Evolutionary conservation across 2,888 invertebrate genomes (phyloP), one percentile per base, ranked within the genome.

Genomic region (Margaritifera margaritifera): DNA sequence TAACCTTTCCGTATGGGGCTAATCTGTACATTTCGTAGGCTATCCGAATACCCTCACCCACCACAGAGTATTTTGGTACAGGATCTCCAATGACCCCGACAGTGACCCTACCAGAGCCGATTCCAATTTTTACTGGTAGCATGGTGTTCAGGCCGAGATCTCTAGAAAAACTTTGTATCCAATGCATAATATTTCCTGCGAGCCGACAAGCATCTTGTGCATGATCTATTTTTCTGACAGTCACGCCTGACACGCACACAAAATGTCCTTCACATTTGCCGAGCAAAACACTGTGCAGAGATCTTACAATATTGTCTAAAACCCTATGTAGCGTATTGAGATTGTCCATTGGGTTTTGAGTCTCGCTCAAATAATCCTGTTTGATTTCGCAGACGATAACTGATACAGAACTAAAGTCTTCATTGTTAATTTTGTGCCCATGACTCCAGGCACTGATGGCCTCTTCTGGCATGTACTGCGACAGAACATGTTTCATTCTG

Each of bases 401-500:
- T 15, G 42, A 42, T 42, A 15, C 42, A 42, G 42, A 42, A 42
- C 42, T 42, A 42, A 42, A 15, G 42, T 42, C 15, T 42, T 42
- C 42, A 42, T 42, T 42, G 58, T 8, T 80, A 79, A 31, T 72
- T 72, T 0, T 80, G 60, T 19, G 87, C 71, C 22, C 74, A 72
- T 11, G 74, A 65, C 1, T 84, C 82, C 51, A 88, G 75, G 6
- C 76, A 70, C 15, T 42, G 3, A 42, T 42, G 1, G 2, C 42
- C 2, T 42, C 42, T 42, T 42, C 74, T 72, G 31, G 87, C 42
- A 88, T 72, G n/a, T 85, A 79, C 62, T 78, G 75, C 54, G 78
- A 71, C 25, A 88, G 80, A 56, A 85, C 72, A 6, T 66, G 64
- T 59, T 88, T 80, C 69, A 87, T 77, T 42, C 78, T 80, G 15